Conservation (phyloP, 2,113 vertebrate species). For the Microtus pennsylvanicus region DNA sequence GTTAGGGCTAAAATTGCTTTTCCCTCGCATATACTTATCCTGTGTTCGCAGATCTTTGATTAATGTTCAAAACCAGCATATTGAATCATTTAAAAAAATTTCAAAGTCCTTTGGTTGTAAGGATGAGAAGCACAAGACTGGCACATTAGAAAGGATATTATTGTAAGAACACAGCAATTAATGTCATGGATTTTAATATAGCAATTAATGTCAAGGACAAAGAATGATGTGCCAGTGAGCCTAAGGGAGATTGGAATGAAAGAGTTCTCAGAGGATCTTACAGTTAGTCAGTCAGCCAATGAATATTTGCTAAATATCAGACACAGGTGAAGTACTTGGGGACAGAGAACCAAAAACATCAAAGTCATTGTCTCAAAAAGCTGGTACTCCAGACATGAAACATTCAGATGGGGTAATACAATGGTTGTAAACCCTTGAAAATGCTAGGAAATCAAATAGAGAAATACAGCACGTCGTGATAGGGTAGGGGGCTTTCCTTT, state of each 20-base stretch:
- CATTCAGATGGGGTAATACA: neutral
- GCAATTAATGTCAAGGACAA: neutral
- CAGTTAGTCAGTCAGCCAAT: neutral
- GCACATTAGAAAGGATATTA: neutral
- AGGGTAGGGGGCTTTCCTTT: neutral
- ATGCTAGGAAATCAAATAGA: neutral
- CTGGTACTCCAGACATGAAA: neutral
- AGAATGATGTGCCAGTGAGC: neutral
- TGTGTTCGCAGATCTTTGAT: neutral
- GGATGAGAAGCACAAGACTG: neutral
- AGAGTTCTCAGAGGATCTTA: neutral
- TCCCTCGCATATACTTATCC: neutral
- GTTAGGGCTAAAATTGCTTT: neutral
- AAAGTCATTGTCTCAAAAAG: neutral
- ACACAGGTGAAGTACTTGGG: neutral
- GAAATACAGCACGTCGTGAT: neutral
- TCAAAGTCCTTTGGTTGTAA: neutral
- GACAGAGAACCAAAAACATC: neutral
- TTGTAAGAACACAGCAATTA: slow-evolving; percentile 30
- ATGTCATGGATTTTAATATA: neutral
- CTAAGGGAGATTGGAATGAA: neutral
- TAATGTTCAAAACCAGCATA: neutral
- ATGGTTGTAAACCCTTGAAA: neutral
- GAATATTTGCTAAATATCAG: neutral
- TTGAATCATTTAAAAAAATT: neutral